These are phyloP conservation scores for Hemithea aestivaria DNA, from an alignment of 2,888 invertebrate species.

Conservation along the genomic window DNA sequence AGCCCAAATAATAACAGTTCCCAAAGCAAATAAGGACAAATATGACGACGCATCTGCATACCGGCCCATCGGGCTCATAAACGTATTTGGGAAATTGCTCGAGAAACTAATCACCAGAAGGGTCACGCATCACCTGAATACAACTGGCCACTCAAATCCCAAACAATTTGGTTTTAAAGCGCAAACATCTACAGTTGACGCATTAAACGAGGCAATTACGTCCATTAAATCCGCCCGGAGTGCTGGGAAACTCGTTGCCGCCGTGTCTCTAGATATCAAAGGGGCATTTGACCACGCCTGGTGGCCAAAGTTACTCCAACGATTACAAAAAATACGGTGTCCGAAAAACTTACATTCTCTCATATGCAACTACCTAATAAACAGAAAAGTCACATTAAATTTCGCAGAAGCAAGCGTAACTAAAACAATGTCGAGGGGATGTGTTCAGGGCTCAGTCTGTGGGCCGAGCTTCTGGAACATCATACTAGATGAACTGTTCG, in stretches of 20 bases:
- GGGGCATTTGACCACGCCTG: conserved; percentile 25
- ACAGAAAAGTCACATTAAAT: conserved; percentile 14
- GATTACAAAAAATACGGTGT: conserved; percentile 15
- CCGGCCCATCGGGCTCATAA: conserved; percentile 28
- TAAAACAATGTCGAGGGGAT: conserved; percentile 24
- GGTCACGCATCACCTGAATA: conserved; percentile 8
- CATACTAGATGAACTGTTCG: conserved; percentile 25
- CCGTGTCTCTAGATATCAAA: conserved; percentile 22
- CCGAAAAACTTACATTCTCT: conserved; percentile 23
- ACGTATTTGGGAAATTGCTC: conserved; percentile 25
- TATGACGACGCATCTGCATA: conserved; percentile 12
- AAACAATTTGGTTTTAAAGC: conserved; percentile 24
- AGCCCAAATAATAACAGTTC: conserved; percentile 24
- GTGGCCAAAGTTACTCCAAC: conserved; percentile 24
- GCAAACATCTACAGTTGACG: conserved; percentile 19
- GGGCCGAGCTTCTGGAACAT: conserved; percentile 29
- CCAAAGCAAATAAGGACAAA: conserved; percentile 21
- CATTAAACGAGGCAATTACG: conserved; percentile 8
- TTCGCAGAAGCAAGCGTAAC: conserved; percentile 7
- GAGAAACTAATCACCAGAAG: conserved; percentile 19
- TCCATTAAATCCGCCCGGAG: conserved; percentile 1
- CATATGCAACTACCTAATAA: conserved; percentile 15
- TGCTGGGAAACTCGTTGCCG: conserved; percentile 2
- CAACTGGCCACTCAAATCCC: neutral
- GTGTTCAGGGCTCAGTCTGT: conserved; percentile 29